Evolutionary conservation across 2,113 vertebrate species (phyloP).

Genomic region (Colius striatus): DNA sequence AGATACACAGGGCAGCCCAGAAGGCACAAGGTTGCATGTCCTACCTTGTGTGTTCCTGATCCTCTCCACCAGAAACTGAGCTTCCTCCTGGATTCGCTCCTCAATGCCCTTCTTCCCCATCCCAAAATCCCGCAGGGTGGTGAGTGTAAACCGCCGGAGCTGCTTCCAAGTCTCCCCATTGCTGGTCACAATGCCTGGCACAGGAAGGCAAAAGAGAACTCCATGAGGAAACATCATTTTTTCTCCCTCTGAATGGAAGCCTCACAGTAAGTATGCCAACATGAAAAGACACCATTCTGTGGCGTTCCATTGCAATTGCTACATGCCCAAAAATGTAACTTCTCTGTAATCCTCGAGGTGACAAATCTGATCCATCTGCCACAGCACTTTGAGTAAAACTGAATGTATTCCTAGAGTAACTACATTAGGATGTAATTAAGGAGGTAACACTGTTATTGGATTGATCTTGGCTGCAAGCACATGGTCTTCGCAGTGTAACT

Average conservation of each 20-base stretch:
- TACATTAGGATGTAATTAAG: background rate
- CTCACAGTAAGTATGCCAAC: background rate
- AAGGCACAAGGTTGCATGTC: background rate
- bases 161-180: constrained; percentile 68
- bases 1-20: background rate
- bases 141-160: constrained; percentile 53
- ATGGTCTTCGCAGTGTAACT: background rate
- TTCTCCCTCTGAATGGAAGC: background rate
- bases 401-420: background rate
- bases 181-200: constrained; percentile 56
- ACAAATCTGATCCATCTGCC: background rate
- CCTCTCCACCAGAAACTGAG: constrained; percentile 68
- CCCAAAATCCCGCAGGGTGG: constrained; percentile 64
- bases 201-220: background rate
- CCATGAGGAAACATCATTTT: background rate
- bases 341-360: background rate
- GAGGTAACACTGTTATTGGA: background rate
- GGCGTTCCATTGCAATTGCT: background rate
- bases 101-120: constrained; percentile 72
- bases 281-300: background rate
- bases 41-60: constrained; percentile 71
- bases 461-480: background rate
- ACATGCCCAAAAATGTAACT: accelerated
- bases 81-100: constrained; percentile 80
- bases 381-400: background rate